Evolutionary conservation across 30 jellyfish, hydroid and myxozoan genomes (phyloP).

Genomic region (Hydractinia echinata): DNA sequence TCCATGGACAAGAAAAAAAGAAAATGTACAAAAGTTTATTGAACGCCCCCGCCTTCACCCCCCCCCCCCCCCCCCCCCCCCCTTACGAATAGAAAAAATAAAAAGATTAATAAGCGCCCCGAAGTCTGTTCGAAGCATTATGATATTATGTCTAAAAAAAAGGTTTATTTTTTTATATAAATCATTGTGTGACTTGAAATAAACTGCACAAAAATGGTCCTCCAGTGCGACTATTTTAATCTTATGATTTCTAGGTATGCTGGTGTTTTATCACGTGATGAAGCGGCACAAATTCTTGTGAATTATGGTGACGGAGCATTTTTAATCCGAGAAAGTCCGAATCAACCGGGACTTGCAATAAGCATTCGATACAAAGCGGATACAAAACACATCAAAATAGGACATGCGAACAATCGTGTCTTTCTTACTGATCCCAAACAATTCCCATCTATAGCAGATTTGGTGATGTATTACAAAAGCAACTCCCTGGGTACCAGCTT

Average conservation of each 20-base stretch:
- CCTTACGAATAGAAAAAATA: too few relatives aligned
- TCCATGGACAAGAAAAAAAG: too few relatives aligned
- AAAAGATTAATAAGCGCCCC: too few relatives aligned
- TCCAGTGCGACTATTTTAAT: neutral
- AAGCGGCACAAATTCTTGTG: constrained; percentile 56
- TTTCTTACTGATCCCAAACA: constrained; percentile 64
- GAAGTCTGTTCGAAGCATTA: too few relatives aligned
- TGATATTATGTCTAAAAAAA: too few relatives aligned
- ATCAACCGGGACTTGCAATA: constrained; percentile 40
- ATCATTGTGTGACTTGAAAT: too few relatives aligned
- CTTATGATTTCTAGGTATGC: constrained; percentile 53
- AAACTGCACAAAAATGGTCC: too few relatives aligned
- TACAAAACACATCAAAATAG: constrained; percentile 66
- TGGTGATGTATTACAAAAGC: constrained; percentile 62
- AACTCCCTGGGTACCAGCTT: constrained; percentile 73
- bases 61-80: too few relatives aligned
- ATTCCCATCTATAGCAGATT: constrained; percentile 35
- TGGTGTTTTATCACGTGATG: constrained; percentile 63
- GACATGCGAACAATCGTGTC: constrained; percentile 14
- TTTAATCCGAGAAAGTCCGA: constrained; percentile 84
- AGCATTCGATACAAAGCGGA: constrained; percentile 54
- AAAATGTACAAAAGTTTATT: too few relatives aligned
- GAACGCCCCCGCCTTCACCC: too few relatives aligned
- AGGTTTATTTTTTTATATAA: too few relatives aligned
- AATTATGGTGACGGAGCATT: constrained; percentile 73